Base-by-base conservation (phyloP, 37 sponge, comb jelly and placozoan genomes). In the Corticium candelabrum region DNA sequence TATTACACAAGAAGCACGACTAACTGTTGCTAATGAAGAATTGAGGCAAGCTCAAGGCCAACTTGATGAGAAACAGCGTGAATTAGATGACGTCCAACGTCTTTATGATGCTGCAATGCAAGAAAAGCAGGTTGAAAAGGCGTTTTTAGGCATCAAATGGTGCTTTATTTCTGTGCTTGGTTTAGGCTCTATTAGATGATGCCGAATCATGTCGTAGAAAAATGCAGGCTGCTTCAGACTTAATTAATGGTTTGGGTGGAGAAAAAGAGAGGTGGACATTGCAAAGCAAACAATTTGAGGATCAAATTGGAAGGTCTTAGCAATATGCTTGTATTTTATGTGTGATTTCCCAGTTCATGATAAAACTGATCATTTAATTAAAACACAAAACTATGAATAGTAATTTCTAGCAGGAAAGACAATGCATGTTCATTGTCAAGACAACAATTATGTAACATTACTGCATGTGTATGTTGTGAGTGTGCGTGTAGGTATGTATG, bases 191-290 rank as follows among this genome's bases (percentile, higher is more conserved):
- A 35, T 67, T 82, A 40, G 92, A 97, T 41, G 99, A 97, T 78
- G 99, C 99, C 38, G 99, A 91, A 35, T 87, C 95, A 15, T 97
- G 99, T 77, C 78, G 79, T 77, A 83, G 94, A 41, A 94, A 91
- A 76, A 97, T 97, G 99, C 86, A 78, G 35, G 94, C 94, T 34
- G 94, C 99, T 33, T 86, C 89, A n/a, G 85, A 94, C 38, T 85
- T 97, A 0, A 97, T 97, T 78, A 86, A 89, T 74, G 99, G 99
- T 5, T 87, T 97, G 39, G 83, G 92, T 40, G 99, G 92, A 11
- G 99, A 97, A 86, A 93, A 91, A 75, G 85, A 87, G 62, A 79
- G 99, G 57, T 97, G 99, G 99, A 97, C 99, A 34, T 78, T 85
- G 36, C 90, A 89, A 76, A 94, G 99, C 79, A 89, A 91, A 35